phyloP scores from a whole-genome alignment of 23 tunicate species.

The Diplosoma virens region DNA sequence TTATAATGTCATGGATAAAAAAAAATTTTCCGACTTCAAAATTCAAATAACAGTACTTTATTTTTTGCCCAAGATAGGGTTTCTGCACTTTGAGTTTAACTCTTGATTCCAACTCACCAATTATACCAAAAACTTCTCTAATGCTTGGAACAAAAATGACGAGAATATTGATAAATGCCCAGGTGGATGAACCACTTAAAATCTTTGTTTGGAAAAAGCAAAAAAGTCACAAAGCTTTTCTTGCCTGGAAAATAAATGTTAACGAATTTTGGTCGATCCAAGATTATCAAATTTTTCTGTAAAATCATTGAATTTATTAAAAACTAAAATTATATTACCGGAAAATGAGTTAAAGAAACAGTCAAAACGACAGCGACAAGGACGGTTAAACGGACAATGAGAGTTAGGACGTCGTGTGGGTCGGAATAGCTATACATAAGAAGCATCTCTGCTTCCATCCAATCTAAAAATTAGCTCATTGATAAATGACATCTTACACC shows the following conservation, averaged over 20 bases:
- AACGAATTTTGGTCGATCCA: no score
- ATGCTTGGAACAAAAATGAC: slow-evolving; percentile 95
- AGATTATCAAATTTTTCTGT: no score
- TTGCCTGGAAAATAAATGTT: slow-evolving; percentile 64
- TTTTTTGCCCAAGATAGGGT: no score
- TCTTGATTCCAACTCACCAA: slow-evolving; percentile 58
- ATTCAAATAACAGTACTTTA: no score
- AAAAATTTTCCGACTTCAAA: slow-evolving; percentile 86
- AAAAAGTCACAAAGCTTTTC: slow-evolving; percentile 95
- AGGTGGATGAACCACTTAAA: slow-evolving; percentile 89
- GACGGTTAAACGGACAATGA: slow-evolving; percentile 90
- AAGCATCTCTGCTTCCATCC: slow-evolving; percentile 96
- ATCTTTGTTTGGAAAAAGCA: slow-evolving; percentile 70
- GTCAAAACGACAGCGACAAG: slow-evolving; percentile 91
- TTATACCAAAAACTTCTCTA: slow-evolving; percentile 94
- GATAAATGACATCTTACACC: no score
- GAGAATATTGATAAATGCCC: slow-evolving; percentile 75
- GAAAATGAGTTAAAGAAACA: slow-evolving; percentile 94
- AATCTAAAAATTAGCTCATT: slow-evolving; percentile 85
- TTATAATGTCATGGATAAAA: slow-evolving; percentile 70
- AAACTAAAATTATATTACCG: slow-evolving; percentile 36
- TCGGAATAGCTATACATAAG: slow-evolving; percentile 95
- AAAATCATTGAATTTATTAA: no score
- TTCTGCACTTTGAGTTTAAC: no score
- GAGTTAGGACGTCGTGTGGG: slow-evolving; percentile 69